A percentile compares a stretch with the other conserved stretches of the same genome.
phyloP scores from a whole-genome alignment of 1,140 invertebrate genomes.

The Halictus rubicundus region DNA sequence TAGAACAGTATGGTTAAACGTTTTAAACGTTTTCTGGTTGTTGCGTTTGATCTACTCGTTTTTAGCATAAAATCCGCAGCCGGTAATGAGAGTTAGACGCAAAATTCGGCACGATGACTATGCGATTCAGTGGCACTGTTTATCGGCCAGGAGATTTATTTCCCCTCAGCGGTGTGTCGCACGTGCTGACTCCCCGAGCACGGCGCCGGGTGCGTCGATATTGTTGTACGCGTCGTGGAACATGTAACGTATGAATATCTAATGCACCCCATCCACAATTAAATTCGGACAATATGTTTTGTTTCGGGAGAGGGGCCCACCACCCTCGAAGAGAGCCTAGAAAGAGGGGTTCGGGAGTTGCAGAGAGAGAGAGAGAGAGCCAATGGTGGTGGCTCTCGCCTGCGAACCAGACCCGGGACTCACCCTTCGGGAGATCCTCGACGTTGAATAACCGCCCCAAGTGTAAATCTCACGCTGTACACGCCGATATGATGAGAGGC shows the following conservation, averaged over 20 bases:
- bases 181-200: conserved; percentile 56
- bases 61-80: too few relatives aligned
- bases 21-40: too few relatives aligned
- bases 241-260: conserved; percentile 79
- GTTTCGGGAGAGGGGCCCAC: conserved; percentile 68
- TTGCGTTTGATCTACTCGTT: too few relatives aligned
- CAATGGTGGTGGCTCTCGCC: background rate
- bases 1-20: too few relatives aligned
- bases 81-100: too few relatives aligned
- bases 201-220: conserved; percentile 63
- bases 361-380: background rate
- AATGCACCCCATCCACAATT: conserved; percentile 78
- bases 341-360: background rate
- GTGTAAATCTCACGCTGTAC: conserved; percentile 73
- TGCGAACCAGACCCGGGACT: background rate
- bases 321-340: conserved; percentile 63
- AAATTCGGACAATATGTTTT: conserved; percentile 80
- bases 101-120: background rate
- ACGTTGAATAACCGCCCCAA: conserved; percentile 68
- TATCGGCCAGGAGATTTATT: conserved; percentile 62
- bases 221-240: conserved; percentile 75
- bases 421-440: conserved; percentile 48
- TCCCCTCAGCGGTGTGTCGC: conserved; percentile 45
- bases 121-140: conserved; percentile 34
- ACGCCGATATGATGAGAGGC: conserved; percentile 52